Evolutionary conservation across 2,113 vertebrate genomes (phyloP).

Genomic region (Rhipidura dahli): DNA sequence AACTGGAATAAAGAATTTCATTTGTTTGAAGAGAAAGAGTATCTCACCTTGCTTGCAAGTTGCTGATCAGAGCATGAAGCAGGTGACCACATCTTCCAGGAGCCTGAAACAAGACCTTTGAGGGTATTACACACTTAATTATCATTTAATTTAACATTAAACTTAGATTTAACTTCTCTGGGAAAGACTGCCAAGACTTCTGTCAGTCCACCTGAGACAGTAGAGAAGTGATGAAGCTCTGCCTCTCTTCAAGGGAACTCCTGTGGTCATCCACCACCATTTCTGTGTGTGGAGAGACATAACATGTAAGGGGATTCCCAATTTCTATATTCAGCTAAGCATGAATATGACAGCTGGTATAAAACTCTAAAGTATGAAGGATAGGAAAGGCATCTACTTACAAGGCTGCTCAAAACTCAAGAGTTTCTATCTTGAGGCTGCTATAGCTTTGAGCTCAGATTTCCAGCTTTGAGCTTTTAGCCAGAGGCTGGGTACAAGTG

Average conservation of each 20-base stretch:
- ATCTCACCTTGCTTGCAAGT: neutral
- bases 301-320: neutral
- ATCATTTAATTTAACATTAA: neutral
- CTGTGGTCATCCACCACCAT: neutral
- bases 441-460: neutral
- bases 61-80: neutral
- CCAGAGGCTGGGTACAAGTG: neutral
- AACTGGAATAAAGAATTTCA: neutral
- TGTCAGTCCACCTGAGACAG: neutral
- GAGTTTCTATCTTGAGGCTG: neutral
- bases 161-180: neutral
- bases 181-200: neutral
- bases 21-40: neutral
- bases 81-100: neutral
- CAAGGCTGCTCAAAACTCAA: neutral
- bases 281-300: neutral
- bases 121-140: neutral
- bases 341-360: neutral
- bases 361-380: neutral
- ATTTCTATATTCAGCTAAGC: neutral
- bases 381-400: neutral
- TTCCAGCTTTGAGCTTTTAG: neutral
- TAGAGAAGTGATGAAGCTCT: neutral
- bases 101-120: neutral
- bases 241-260: neutral